Evolutionary conservation across 2,797 vertebrate genomes (phyloP).

Genomic region (Coendou prehensilis): DNA sequence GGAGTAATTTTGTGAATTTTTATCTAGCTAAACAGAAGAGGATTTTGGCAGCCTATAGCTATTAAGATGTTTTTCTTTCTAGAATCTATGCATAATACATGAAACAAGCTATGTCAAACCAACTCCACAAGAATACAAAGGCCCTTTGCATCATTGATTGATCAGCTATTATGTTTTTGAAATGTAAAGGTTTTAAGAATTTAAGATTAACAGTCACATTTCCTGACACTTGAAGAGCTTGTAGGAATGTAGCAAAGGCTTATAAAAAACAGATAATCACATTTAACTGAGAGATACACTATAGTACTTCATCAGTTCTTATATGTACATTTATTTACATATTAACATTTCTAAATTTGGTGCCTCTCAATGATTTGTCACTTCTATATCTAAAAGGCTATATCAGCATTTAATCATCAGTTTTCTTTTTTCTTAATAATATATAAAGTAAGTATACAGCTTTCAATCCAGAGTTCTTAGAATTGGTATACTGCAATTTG

Average conservation of each 20-base stretch:
- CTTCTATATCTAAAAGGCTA: neutral
- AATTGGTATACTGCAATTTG: neutral
- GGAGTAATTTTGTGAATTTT: conserved; percentile 64
- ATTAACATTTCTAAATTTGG: neutral
- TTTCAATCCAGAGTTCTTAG: conserved; percentile 11
- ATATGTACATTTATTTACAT: neutral
- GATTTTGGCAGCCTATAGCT: conserved; percentile 31
- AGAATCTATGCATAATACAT: conserved; percentile 47
- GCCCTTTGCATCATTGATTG: neutral
- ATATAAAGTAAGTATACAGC: neutral
- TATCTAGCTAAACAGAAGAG: conserved; percentile 41
- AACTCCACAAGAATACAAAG: conserved; percentile 27
- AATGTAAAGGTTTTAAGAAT: conserved; percentile 68
- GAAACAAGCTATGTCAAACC: conserved; percentile 46
- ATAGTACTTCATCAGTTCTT: neutral
- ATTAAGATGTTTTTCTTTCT: conserved; percentile 65
- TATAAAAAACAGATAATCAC: neutral
- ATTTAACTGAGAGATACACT: neutral
- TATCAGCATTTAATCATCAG: neutral
- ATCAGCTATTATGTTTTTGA: conserved; percentile 26
- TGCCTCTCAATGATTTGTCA: neutral
- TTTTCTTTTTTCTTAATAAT: conserved; percentile 19
- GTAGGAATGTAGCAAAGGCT: neutral
- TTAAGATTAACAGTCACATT: conserved; percentile 34
- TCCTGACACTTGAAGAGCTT: conserved; percentile 41